Evolutionary conservation across 2,797 vertebrate species (phyloP).

Genomic region (Poeciliopsis presidionis): DNA sequence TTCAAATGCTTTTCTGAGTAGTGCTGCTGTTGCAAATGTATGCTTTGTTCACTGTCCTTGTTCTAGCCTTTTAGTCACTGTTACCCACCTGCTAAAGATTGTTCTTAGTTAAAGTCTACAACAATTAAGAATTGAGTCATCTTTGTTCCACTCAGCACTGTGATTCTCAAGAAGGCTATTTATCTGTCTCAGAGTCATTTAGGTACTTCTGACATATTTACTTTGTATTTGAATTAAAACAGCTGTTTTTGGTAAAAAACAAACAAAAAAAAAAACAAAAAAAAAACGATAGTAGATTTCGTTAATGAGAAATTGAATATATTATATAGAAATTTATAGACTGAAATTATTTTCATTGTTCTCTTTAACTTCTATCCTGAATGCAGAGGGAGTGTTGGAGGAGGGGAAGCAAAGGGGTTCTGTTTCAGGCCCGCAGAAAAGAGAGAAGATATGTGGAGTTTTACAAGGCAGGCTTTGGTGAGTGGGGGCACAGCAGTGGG

Average conservation of each 20-base stretch:
- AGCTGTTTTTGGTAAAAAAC: background rate
- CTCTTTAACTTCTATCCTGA: constrained; percentile 52
- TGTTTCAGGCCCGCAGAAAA: constrained; percentile 64
- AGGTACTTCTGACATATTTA: constrained; percentile 29
- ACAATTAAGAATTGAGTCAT: constrained; percentile 14
- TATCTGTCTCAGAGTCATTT: constrained; percentile 46
- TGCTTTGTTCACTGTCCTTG: constrained; percentile 5
- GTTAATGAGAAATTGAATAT: background rate
- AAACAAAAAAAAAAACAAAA: background rate
- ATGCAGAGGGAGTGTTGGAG: constrained; percentile 43
- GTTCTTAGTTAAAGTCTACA: constrained; percentile 56
- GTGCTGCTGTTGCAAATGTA: constrained; percentile 9
- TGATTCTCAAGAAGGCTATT: constrained; percentile 47
- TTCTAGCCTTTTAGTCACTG: constrained; percentile 30
- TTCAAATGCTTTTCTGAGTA: constrained; percentile 43
- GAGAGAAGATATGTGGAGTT: constrained; percentile 65
- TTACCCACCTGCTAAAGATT: constrained; percentile 63
- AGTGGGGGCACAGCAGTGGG: constrained; percentile 48
- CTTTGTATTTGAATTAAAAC: constrained; percentile 26
- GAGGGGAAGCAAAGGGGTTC: constrained; percentile 42
- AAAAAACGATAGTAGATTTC: constrained; percentile 23
- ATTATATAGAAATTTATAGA: constrained; percentile 12
- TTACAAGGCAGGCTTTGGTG: constrained; percentile 57
- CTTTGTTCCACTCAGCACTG: constrained; percentile 43
- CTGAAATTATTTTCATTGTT: constrained; percentile 40